Conservation (phyloP, 2,113 vertebrate genomes). For the Silurus meridionalis region DNA sequence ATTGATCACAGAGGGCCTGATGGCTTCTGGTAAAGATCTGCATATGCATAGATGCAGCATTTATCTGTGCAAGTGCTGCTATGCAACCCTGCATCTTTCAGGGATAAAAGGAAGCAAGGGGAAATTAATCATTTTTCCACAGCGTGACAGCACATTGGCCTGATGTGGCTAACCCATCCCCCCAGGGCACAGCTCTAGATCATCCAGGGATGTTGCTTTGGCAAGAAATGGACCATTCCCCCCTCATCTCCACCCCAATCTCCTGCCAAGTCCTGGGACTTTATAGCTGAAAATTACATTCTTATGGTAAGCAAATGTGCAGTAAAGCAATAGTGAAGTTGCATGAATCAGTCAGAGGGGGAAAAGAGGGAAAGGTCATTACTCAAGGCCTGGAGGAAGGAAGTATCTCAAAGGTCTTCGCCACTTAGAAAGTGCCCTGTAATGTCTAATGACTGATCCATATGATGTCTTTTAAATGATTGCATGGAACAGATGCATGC, state of each 20-base stretch:
- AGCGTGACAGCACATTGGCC: conserved; percentile 77
- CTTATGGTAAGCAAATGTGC: conserved; percentile 76
- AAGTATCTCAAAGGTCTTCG: conserved; percentile 46
- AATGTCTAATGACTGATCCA: conserved; percentile 21
- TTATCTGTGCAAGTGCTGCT: conserved; percentile 59
- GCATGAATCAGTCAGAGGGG: conserved; percentile 64
- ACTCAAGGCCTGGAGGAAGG: conserved; percentile 56
- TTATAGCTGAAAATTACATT: conserved; percentile 77
- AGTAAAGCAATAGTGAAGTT: conserved; percentile 67
- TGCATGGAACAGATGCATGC: conserved; percentile 31
- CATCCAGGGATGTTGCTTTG: conserved; percentile 70
- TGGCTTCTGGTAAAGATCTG: conserved; percentile 62
- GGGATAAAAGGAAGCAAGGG: conserved; percentile 65
- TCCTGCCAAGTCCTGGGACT: conserved; percentile 71
- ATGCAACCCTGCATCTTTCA: conserved; percentile 60
- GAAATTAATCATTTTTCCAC: conserved; percentile 73
- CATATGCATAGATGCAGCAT: conserved; percentile 65
- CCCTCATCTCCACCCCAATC: conserved; percentile 36
- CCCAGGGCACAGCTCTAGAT: conserved; percentile 72
- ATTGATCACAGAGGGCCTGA: conserved; percentile 57
- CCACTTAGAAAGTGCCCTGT: conserved; percentile 31
- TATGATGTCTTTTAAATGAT: conserved; percentile 28
- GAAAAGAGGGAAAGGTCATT: conserved; percentile 61
- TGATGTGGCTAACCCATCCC: conserved; percentile 68
- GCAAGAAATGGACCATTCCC: conserved; percentile 66